These are phyloP conservation scores for Argya squamiceps DNA, from an alignment of 2,797 vertebrate genomes.

Conservation along the genomic window DNA sequence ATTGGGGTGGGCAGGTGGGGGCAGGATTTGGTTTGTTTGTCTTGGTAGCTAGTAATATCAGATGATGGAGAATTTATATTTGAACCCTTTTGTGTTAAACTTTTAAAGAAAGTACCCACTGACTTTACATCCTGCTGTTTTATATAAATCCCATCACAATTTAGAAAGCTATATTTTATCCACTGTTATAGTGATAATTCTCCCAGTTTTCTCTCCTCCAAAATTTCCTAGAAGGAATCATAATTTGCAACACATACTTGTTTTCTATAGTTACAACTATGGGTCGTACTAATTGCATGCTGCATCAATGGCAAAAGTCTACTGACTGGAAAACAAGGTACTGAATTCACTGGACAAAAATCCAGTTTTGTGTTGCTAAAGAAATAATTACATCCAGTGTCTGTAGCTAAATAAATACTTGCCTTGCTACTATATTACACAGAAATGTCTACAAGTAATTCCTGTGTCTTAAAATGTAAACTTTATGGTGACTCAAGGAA, in stretches of 20 bases:
- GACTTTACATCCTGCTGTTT: not conserved
- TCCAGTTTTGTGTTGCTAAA: not conserved
- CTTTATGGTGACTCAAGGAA: not conserved
- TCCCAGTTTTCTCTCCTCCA: not conserved
- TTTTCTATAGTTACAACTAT: not conserved
- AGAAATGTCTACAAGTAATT: not conserved
- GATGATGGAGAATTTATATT: not conserved
- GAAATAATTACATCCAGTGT: not conserved
- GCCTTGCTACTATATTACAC: not conserved
- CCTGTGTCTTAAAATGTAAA: not conserved
- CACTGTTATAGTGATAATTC: not conserved
- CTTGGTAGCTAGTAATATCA: not conserved
- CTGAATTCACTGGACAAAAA: not conserved
- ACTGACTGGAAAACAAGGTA: not conserved
- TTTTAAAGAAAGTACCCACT: not conserved
- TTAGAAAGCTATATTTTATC: not conserved
- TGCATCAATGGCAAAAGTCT: not conserved
- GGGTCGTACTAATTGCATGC: not conserved
- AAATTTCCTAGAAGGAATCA: not conserved
- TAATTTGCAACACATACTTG: not conserved
- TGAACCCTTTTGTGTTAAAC: not conserved
- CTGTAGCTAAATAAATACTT: not conserved
- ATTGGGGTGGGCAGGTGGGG: accelerated
- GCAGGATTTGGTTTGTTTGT: not conserved
- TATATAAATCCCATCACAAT: not conserved